Base-by-base conservation (phyloP, 1,140 invertebrate species). In the Brachionus angularis region DNA sequence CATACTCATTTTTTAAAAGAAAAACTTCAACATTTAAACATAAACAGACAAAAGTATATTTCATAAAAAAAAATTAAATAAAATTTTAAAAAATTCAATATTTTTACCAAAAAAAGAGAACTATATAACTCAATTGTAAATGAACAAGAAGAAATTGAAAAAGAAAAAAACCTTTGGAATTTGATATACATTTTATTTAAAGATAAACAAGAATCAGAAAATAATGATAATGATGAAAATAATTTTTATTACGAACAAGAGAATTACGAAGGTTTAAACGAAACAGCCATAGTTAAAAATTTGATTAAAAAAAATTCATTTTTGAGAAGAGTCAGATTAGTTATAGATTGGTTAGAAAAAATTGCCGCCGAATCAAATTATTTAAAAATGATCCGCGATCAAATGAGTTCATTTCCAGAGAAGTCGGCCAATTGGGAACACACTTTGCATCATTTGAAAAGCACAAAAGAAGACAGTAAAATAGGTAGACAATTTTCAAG, bases 301-400 rank as follows among this genome's bases (percentile, higher is more conserved):
- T 16, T 67, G 16, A 29, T 34, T 8, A 46, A 47, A 4, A 25
- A 25, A 21, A 67, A 67, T 36, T 29, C 62, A 5, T 67, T 67
- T 36, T 39, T 67, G 1, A 14, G 62, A 18, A 29, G 62, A n/a
- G 21, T 67, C 10, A 67, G 80, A 79, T 78, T 93, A 49, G 87
- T 96, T 33, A 87, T 95, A 18, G 91, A 96, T 79, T 96, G 93
- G 92, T 78, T 96, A 31, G 93, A 96, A 81, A 86, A 87, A 55
- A 90, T 88, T 80, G 87, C 89, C 14, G 80, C 86, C 18, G 21
- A 50, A 33, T 67, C 62, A 47, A 89, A 91, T 76, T 75, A 81
- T 25, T 72, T 81, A 76, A 85, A 86, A 36, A 84, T 85, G 64
- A 83, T 83, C 50, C 84, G 85, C 46, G 85, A 86, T 39, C 83